Evolutionary conservation across 2,113 vertebrate species (phyloP), one percentile per base, ranked within the genome.

Genomic region (Chamaetylas fuelleborni): DNA sequence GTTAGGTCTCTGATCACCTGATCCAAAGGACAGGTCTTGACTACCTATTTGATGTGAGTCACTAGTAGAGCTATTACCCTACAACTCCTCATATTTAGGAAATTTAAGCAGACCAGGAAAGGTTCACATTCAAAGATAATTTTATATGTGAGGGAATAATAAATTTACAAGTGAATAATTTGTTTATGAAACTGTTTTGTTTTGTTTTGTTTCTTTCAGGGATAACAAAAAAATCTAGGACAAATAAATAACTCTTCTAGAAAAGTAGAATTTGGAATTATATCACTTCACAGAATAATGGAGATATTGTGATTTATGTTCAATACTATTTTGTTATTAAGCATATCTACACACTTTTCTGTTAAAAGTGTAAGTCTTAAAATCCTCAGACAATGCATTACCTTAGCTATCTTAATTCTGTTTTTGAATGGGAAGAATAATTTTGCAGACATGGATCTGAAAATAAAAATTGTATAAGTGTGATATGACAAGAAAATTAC

Each of bases 11-110:
- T 56, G 25, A 66, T 36, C 8, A n/a, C 17, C 47, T 78, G 24
- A 86, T 45, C 12, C 22, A 54, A 81, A 88, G 18, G 11, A 33
- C 13, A 25, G 12, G 18, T 43, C 29, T 58, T 78, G 57, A 20
- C 8, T 38, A 28, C 10, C 6, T 25, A 11, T 17, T 31, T 34
- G 19, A 31, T 58, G 14, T 69, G 34, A 82, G 7, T 69, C 23
- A 42, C 19, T 3, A 33, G 11, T 5, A 42, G 33, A 65, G 8
- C 8, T 82, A 6, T 45, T 60, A 60, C 25, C 38, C 8, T 81
- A 15, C 18, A 43, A 11, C 45, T 40, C 0, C 12, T 4, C 8
- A 14, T 13, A 78, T 29, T 64, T 40, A 15, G 7, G 3, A 0
- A 1, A 31, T 26, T 60, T 25, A 65, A 80, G 14, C 9, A 79